Conservation (phyloP, 1,140 invertebrate genomes). For the Trigoniulus corallinus region DNA sequence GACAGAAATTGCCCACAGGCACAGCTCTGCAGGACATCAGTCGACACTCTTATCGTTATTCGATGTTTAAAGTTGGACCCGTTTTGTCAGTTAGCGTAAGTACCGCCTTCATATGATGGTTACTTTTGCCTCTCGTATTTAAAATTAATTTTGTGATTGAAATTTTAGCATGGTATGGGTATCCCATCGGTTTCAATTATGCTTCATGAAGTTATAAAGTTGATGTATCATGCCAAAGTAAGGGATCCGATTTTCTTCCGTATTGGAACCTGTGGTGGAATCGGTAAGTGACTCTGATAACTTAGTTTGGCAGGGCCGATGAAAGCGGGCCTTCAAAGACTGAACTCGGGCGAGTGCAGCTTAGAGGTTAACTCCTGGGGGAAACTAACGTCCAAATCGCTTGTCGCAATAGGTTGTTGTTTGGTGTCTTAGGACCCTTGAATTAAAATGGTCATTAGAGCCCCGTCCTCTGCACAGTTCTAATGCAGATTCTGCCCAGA, state of each 20-base stretch:
- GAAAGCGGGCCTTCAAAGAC: no score
- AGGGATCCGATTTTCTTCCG: constrained; percentile 78
- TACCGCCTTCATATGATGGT: constrained; percentile 17
- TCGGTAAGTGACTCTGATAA: constrained; percentile 35
- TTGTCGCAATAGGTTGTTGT: no score
- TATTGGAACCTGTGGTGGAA: constrained; percentile 83
- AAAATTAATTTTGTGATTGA: constrained; percentile 1
- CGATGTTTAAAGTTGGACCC: constrained; percentile 94
- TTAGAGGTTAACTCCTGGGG: no score
- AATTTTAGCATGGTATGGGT: constrained; percentile 75
- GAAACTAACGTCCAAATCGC: no score
- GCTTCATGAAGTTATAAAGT: constrained; percentile 80
- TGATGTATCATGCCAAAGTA: constrained; percentile 78
- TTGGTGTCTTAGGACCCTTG: no score
- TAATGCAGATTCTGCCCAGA: no score
- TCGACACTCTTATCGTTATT: constrained; percentile 81
- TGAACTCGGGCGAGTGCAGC: no score
- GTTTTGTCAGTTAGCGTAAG: constrained; percentile 80
- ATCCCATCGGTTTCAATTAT: constrained; percentile 80
- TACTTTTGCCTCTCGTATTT: constrained; percentile 2
- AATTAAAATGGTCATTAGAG: no score
- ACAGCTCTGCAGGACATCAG: constrained; percentile 76
- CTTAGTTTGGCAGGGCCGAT: background rate
- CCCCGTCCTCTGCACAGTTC: no score
- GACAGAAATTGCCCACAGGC: constrained; percentile 71